phyloP scores from a whole-genome alignment of 2,888 invertebrate genomes.

The Xanthorhoe spadicearia region DNA sequence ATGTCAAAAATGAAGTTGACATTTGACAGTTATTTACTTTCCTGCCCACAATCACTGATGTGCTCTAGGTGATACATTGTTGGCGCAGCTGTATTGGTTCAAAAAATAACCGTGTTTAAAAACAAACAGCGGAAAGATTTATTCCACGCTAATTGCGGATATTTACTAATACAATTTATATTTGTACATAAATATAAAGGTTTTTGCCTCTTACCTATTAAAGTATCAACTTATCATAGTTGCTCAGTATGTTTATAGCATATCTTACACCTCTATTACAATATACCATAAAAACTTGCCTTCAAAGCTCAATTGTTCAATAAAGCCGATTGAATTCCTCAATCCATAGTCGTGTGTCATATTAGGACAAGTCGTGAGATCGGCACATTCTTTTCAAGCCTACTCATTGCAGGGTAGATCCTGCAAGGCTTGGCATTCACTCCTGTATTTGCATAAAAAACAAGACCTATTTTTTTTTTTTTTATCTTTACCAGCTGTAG shows the following conservation, averaged over 20 bases:
- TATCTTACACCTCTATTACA: constrained; percentile 20
- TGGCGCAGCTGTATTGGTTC: no score
- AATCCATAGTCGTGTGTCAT: constrained; percentile 44
- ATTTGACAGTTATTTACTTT: no score
- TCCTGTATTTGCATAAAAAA: not conserved
- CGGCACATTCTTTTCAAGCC: constrained; percentile 62
- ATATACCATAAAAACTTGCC: constrained; percentile 17
- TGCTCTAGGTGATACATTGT: no score
- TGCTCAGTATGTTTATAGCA: constrained; percentile 10
- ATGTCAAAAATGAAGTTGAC: no score
- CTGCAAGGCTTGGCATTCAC: constrained; percentile 36
- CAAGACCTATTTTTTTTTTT: not conserved
- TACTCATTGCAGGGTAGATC: constrained; percentile 45
- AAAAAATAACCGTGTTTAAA: no score
- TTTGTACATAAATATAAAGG: not conserved
- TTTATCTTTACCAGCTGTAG: no score
- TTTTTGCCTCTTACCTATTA: no score
- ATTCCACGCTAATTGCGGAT: not conserved
- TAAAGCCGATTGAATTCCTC: constrained; percentile 41
- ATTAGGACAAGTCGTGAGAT: constrained; percentile 57
- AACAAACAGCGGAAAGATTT: not conserved
- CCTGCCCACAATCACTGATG: no score
- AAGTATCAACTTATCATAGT: no score
- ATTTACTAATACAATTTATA: not conserved
- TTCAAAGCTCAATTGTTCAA: constrained; percentile 18